A percentile compares a stretch with the other conserved stretches of the same genome.
Conservation (phyloP, 2,113 vertebrate species). For the Sinosuthora webbiana region DNA sequence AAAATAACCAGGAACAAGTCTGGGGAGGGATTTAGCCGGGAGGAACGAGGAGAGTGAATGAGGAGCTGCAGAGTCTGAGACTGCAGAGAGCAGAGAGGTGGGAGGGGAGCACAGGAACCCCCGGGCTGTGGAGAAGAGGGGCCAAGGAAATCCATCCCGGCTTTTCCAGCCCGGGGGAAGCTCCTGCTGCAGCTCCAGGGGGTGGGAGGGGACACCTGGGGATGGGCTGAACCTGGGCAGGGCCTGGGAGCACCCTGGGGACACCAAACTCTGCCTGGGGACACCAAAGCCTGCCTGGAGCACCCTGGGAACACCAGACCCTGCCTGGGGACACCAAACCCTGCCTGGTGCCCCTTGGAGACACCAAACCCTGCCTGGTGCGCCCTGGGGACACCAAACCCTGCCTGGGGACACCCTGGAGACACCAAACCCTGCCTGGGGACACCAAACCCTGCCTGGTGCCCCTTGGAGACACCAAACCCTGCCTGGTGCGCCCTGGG, state of each 20-base stretch:
- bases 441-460: no score
- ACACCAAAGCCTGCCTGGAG: background rate
- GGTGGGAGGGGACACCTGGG: background rate
- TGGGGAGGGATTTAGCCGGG: background rate
- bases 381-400: no score
- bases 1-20: background rate
- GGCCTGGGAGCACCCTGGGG: background rate
- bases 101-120: background rate
- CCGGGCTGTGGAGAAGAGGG: background rate
- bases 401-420: no score
- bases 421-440: no score
- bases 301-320: no score
- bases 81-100: background rate
- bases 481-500: background rate
- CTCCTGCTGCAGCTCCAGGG: background rate
- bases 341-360: no score
- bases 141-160: background rate
- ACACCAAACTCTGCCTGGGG: background rate
- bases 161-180: background rate
- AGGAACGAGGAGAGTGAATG: background rate
- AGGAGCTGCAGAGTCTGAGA: background rate
- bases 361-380: no score
- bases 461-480: rapidly evolving
- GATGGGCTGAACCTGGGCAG: background rate
- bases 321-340: no score